Percentiles rank a stretch among this genome's conserved stretches.
Conservation (phyloP, 2,888 invertebrate genomes). For the Diploptera punctata region DNA sequence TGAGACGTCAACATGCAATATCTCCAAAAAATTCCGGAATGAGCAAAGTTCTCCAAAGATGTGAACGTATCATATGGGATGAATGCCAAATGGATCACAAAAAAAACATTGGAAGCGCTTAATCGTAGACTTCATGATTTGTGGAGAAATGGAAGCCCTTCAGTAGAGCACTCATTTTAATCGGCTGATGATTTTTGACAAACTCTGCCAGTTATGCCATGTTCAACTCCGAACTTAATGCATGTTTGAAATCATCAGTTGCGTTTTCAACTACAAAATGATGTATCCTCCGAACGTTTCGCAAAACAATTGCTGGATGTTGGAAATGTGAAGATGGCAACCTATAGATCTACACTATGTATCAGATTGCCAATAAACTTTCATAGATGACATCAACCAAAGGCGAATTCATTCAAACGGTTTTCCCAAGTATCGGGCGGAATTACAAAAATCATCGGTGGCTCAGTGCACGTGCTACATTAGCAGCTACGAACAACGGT, state of each 20-base stretch:
- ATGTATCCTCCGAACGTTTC: slow-evolving; percentile 22
- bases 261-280: slow-evolving; percentile 27
- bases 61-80: slow-evolving; percentile 28
- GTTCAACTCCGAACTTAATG: slow-evolving; percentile 29
- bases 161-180: slow-evolving; percentile 31
- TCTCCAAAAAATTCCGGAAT: slow-evolving; percentile 23
- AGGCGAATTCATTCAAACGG: slow-evolving; percentile 36
- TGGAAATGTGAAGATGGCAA: slow-evolving; percentile 32
- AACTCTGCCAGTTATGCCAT: slow-evolving; percentile 29
- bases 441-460: slow-evolving; percentile 31
- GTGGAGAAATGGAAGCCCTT: not conserved
- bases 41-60: slow-evolving; percentile 28
- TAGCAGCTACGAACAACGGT: slow-evolving; percentile 28
- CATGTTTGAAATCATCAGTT: slow-evolving; percentile 30
- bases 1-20: slow-evolving; percentile 26
- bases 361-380: slow-evolving; percentile 34
- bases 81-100: slow-evolving; percentile 19
- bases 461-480: slow-evolving; percentile 28
- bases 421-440: slow-evolving; percentile 31
- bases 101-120: slow-evolving; percentile 28
- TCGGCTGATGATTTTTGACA: slow-evolving; percentile 33
- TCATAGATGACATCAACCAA: slow-evolving; percentile 25
- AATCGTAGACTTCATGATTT: slow-evolving; percentile 3
- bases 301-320: slow-evolving; percentile 29
- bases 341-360: slow-evolving; percentile 27